Conservation (phyloP, 30 jellyfish, hydroid and myxozoan genomes). For the Chrysaora quinquecirrha region DNA sequence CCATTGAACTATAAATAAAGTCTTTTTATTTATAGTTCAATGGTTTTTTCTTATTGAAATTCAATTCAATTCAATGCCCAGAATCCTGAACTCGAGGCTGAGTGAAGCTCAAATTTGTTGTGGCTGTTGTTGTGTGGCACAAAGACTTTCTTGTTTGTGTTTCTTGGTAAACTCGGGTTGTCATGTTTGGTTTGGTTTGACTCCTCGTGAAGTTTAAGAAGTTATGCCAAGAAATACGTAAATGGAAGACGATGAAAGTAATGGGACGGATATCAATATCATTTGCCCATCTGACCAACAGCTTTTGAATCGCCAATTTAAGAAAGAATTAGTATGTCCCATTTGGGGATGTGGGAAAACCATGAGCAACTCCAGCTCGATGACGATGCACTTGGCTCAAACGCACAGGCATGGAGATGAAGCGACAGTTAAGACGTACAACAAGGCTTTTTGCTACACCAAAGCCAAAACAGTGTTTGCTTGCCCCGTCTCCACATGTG, state of each 20-base stretch:
- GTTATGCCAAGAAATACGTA: no score
- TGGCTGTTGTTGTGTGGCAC: no score
- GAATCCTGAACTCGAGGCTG: no score
- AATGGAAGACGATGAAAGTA: background rate
- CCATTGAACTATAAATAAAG: no score
- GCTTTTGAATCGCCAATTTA: background rate
- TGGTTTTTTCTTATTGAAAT: no score
- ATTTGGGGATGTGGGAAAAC: constrained; percentile 32
- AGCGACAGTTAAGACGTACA: constrained; percentile 25
- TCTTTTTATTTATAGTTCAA: no score
- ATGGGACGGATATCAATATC: constrained; percentile 13
- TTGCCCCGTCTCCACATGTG: constrained; percentile 55
- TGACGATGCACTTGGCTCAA: constrained; percentile 68
- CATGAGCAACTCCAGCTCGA: constrained; percentile 48
- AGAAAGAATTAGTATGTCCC: constrained; percentile 24
- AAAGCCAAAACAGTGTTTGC: constrained; percentile 20
- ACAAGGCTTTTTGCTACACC: constrained; percentile 16
- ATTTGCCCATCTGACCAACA: constrained; percentile 66
- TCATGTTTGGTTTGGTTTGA: no score
- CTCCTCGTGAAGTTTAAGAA: no score
- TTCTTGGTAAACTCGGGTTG: no score
- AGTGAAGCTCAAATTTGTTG: no score
- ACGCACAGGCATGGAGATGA: constrained; percentile 56
- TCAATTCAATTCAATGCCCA: no score
- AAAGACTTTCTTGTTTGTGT: no score